phyloP scores from a whole-genome alignment of 92 coral and sea anemone species.

The Blastomussa wellsi region DNA sequence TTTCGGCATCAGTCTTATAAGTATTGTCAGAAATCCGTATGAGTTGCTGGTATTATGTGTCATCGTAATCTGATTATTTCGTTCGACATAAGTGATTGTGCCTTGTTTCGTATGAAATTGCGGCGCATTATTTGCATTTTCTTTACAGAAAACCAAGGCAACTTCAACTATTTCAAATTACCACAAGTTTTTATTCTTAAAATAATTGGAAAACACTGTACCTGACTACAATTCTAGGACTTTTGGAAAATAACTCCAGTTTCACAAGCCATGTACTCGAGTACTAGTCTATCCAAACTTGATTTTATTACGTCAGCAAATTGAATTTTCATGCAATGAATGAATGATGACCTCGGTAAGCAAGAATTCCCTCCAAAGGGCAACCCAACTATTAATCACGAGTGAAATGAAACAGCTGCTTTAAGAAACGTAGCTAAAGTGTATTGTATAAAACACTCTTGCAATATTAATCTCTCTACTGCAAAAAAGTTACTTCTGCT shows the following conservation, averaged over 20 bases:
- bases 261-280: neutral
- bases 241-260: neutral
- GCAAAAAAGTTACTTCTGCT: neutral
- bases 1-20: no score
- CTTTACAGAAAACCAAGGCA: neutral
- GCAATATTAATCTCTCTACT: neutral
- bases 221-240: neutral
- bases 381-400: neutral
- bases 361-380: neutral
- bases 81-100: no score
- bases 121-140: no score
- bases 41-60: no score
- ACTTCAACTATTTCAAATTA: neutral
- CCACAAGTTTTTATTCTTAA: constrained; percentile 2
- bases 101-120: no score
- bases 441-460: neutral
- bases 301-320: neutral
- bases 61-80: no score
- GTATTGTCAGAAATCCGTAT: no score
- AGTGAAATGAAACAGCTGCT: neutral
- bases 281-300: neutral
- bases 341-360: neutral
- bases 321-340: neutral
- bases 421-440: neutral
- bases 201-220: neutral